Conservation (phyloP, 2,113 vertebrate species). For the Nettapus auritus region DNA sequence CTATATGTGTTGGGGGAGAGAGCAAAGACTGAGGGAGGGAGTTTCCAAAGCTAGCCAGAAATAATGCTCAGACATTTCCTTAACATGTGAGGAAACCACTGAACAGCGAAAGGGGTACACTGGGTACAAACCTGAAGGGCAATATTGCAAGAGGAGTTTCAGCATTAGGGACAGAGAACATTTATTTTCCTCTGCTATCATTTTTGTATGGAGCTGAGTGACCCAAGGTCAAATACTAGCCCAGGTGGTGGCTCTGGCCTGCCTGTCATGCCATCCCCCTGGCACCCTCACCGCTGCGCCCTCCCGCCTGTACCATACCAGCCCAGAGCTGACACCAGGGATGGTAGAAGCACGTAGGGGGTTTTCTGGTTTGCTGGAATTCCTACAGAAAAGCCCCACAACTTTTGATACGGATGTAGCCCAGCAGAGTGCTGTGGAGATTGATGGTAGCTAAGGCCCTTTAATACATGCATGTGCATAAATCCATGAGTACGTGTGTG, state of each 20-base stretch:
- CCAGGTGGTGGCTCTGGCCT: too few relatives aligned
- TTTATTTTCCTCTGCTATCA: not conserved
- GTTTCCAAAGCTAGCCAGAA: not conserved
- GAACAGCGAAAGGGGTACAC: not conserved
- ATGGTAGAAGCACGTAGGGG: not conserved
- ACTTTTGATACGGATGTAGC: not conserved
- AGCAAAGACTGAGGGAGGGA: not conserved
- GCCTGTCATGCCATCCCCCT: too few relatives aligned
- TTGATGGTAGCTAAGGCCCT: not conserved
- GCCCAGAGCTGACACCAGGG: accelerated
- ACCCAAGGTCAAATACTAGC: not conserved
- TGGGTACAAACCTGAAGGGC: not conserved
- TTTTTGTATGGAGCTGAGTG: not conserved
- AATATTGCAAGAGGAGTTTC: not conserved
- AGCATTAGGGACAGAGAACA: not conserved
- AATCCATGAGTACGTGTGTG: not conserved
- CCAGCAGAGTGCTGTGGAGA: not conserved
- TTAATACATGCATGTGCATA: not conserved
- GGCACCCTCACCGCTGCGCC: not conserved
- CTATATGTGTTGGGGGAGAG: not conserved
- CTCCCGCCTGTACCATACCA: not conserved
- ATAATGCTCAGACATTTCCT: not conserved
- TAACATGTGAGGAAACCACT: not conserved
- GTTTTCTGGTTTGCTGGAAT: not conserved
- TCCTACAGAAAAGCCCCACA: not conserved